Base-by-base conservation (phyloP, 2,888 invertebrate genomes). In the Cloeon dipterum region DNA sequence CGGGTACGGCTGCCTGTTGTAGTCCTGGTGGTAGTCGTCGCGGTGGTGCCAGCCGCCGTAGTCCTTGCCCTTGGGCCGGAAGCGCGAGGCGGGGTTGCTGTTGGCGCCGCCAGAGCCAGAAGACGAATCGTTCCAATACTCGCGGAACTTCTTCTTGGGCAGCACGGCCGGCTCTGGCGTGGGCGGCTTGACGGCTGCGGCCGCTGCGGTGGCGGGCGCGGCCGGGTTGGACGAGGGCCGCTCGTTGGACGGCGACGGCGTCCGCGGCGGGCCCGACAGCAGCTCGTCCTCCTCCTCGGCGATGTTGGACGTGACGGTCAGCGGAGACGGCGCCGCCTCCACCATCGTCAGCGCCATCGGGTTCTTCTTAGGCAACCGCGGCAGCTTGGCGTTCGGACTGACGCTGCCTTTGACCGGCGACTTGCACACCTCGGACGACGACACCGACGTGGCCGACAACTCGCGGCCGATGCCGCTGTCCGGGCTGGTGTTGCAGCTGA, bases 391-490 rank as follows among this genome's bases (percentile, higher is more conserved):
- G 19, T 38, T 38, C 10, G 43, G 42, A 32, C 42, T 13, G 59
- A 56, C 20, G 61, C 61, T 3, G 57, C 46, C 51, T 53, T 58
- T 41, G 52, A 52, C 44, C 51, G 55, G 47, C 57, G 52, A 46
- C 56, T 54, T 49, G 54, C 54, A 46, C 53, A 52, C 16, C 54
- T 51, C 21, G 55, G 53, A 53, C 40, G 53, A 54, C 13, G 42
- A 37, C 38, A 48, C 42, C 8, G 51, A 47, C 2, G 38, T 38
- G 19, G 38, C 38, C 41, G 64, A 62, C 52, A 67, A 69, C 39
- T 70, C 68, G 55, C 75, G 77, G 39, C 82, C 82, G 45, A 83
- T 74, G 46, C 83, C 85, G 34, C 77, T 78, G 58, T 83, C 85
- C 10, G 85, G 83, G 44, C 82, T 82, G 34, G 83, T 83, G 55